Percentiles rank a stretch among this genome's conserved stretches.
Evolutionary conservation across 2,797 vertebrate genomes (phyloP).

Genomic region (Oryzias dopingdopingensis): DNA sequence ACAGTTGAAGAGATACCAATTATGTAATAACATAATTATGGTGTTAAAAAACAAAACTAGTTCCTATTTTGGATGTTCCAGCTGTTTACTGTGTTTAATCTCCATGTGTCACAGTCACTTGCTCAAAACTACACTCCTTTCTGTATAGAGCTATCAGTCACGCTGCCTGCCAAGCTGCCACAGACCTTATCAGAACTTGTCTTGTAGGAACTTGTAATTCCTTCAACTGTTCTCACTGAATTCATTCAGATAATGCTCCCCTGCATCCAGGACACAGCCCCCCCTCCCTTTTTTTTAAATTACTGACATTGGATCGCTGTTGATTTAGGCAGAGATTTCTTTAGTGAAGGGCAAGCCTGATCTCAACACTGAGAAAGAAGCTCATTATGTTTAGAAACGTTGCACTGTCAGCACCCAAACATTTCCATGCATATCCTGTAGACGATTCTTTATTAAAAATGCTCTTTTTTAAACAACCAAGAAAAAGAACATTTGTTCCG

Average conservation of each 20-base stretch:
- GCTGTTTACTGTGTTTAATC: constrained; percentile 45
- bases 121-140: constrained; percentile 51
- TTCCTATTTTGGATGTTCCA: constrained; percentile 22
- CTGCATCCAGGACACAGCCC: constrained; percentile 62
- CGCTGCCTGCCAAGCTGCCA: constrained; percentile 64
- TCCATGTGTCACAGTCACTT: constrained; percentile 65
- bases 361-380: constrained; percentile 53
- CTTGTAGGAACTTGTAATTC: constrained; percentile 74
- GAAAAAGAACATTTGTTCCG: too few relatives aligned
- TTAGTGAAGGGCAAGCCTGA: constrained; percentile 59
- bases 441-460: too few relatives aligned
- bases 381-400: constrained; percentile 59
- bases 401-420: too few relatives aligned
- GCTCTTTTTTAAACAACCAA: too few relatives aligned
- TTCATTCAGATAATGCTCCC: constrained; percentile 54
- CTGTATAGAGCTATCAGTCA: constrained; percentile 62
- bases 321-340: constrained; percentile 69
- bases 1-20: constrained; percentile 9
- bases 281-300: constrained; percentile 43
- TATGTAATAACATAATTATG: constrained; percentile 12
- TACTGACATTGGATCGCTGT: constrained; percentile 61
- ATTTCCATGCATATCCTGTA: too few relatives aligned
- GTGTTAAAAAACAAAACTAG: background rate
- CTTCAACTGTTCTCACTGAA: constrained; percentile 59
- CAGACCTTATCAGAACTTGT: constrained; percentile 56